Conservation (phyloP, 2,113 vertebrate species). For the Nesoenas mayeri region DNA sequence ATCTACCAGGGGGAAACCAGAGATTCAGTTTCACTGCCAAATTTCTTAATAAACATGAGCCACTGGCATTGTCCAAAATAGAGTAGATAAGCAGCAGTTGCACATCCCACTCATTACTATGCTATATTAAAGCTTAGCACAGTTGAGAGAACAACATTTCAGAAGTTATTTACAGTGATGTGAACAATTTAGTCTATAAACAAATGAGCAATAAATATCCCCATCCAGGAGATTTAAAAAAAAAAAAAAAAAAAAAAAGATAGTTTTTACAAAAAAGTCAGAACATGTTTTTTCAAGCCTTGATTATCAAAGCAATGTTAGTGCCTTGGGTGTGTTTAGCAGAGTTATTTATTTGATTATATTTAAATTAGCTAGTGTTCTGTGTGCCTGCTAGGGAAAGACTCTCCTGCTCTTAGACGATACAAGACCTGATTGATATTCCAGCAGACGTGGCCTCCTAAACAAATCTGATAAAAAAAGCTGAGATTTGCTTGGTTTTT, state of each 20-base stretch:
- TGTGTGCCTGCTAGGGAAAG: background rate
- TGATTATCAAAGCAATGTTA: background rate
- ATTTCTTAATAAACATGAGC: slow-evolving; percentile 65
- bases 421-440: background rate
- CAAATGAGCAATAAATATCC: slow-evolving; percentile 62
- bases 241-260: background rate
- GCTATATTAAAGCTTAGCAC: slow-evolving; percentile 57
- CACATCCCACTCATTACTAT: slow-evolving; percentile 62
- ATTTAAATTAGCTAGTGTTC: background rate
- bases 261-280: slow-evolving; percentile 42
- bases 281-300: background rate
- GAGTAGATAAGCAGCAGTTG: slow-evolving; percentile 69
- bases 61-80: slow-evolving; percentile 57
- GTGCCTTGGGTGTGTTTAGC: background rate
- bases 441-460: background rate
- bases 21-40: slow-evolving; percentile 61
- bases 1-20: slow-evolving; percentile 49
- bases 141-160: slow-evolving; percentile 66
- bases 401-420: background rate
- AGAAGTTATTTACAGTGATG: slow-evolving; percentile 66
- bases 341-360: background rate
- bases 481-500: background rate
- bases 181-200: slow-evolving; percentile 68
- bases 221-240: slow-evolving; percentile 42
- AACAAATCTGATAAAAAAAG: background rate